Base-by-base conservation (phyloP, 2,888 invertebrate genomes). In the Pristionchus arcanus region DNA sequence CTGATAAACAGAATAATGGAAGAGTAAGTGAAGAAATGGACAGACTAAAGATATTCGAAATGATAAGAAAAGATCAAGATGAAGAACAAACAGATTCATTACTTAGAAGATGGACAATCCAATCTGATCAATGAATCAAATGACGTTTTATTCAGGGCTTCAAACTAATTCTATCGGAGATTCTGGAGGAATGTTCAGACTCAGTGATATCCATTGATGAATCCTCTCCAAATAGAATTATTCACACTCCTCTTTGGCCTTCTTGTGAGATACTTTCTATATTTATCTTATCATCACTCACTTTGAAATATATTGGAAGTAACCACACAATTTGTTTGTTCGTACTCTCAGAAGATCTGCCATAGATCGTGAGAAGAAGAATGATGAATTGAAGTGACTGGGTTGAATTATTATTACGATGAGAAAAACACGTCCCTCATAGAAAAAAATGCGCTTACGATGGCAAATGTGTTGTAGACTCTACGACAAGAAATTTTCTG, bases 231-330 rank as follows among this genome's bases (percentile, higher is more conserved):
- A 87, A 66, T 13, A 91, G 90, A 55, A 87, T 68, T 3, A 87
- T 95, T 63, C 34, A 77, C 19, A 92, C 94, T 66, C 95, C 95
- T 25, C 90, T 91, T 53, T 95, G 91, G 88, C 95, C 95, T 25
- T 83, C 90, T 31, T n/a, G 93, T 91, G 90, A 89, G 91, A 21
- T 31, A 28, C 15, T 13, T 16, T 71, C 34, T 34, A 37, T 71
- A 34, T 34, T 19, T 71, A 71, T 71, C 71, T 71, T 31, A 71
- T 63, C 86, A 85, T 55, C 59, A 86, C n/a, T 34, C n/a, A n/a
- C 63, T 31, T 59, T 34, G 42, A 86, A 71, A 71, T 7, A 63
- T 59, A 34, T 37, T 53, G 53, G n/a, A n/a, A 71, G 71, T 16
- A 31, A 7, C 28, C 28, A 66, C 28, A 28, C n/a, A 66, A 15